phyloP scores from a whole-genome alignment of 2,888 invertebrate genomes.

The Drosophila longiperda region DNA sequence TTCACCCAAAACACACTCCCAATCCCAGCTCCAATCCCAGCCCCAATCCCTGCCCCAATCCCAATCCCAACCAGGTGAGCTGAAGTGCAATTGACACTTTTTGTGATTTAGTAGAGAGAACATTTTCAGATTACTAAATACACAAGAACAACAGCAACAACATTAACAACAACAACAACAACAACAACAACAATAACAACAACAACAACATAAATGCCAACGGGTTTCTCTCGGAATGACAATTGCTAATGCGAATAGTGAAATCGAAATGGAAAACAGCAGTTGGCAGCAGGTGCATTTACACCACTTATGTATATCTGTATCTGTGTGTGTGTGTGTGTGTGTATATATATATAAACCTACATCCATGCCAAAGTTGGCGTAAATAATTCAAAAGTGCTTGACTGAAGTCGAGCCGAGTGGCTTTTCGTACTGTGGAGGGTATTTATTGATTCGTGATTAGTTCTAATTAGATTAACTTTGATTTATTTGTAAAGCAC shows the following conservation, averaged over 20 bases:
- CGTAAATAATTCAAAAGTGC: constrained; percentile 73
- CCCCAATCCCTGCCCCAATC: neutral
- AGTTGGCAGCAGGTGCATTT: constrained; percentile 58
- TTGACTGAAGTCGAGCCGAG: constrained; percentile 38
- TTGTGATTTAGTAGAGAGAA: constrained; percentile 71
- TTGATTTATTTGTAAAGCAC: constrained; percentile 67
- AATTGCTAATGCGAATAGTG: constrained; percentile 62
- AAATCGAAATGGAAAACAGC: constrained; percentile 51
- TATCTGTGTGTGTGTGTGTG: neutral
- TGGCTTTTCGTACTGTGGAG: constrained; percentile 20
- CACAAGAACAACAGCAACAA: constrained; percentile 39
- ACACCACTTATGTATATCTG: neutral
- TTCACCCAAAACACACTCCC: neutral
- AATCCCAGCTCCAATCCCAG: neutral
- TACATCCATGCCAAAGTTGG: constrained; percentile 51
- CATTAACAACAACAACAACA: neutral
- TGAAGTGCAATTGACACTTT: constrained; percentile 75
- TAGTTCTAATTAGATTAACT: constrained; percentile 68
- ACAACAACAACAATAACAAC: constrained; percentile 26
- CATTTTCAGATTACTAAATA: constrained; percentile 68
- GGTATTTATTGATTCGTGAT: constrained; percentile 56
- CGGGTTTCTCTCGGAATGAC: constrained; percentile 44
- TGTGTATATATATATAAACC: constrained; percentile 12
- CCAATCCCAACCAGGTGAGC: constrained; percentile 2
- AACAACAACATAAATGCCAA: constrained; percentile 3